A percentile compares a stretch with the other conserved stretches of the same genome.
phyloP scores from a whole-genome alignment of 2,888 invertebrate genomes.

The Odontocerum albicorne region DNA sequence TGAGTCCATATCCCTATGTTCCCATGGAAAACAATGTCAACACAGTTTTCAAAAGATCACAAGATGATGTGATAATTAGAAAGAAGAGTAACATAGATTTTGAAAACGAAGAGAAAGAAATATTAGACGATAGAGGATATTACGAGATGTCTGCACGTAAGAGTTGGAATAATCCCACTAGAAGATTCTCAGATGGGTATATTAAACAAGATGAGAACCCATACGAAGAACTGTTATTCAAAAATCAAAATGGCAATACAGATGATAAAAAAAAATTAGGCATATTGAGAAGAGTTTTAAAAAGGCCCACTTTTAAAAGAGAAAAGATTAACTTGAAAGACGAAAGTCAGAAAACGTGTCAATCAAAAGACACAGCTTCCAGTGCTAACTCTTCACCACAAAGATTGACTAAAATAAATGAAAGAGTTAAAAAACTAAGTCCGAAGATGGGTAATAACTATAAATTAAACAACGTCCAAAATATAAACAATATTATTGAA shows the following conservation, averaged over 20 bases:
- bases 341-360: neutral
- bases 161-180: neutral
- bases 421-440: slow-evolving; percentile 14
- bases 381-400: slow-evolving; percentile 1
- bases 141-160: slow-evolving; percentile 27
- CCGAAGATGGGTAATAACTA: slow-evolving; percentile 12
- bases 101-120: neutral
- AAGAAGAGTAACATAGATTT: slow-evolving; percentile 3
- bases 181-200: slow-evolving; percentile 21
- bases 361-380: neutral
- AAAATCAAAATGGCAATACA: neutral
- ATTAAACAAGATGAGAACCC: slow-evolving; percentile 23
- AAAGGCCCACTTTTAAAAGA: slow-evolving; percentile 19
- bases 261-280: slow-evolving; percentile 24
- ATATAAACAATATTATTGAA: neutral
- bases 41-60: slow-evolving; percentile 1
- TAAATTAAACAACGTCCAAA: slow-evolving; percentile 5
- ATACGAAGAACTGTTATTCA: slow-evolving; percentile 33
- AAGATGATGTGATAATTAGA: slow-evolving; percentile 13
- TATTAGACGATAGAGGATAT: slow-evolving; percentile 26
- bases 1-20: slow-evolving; percentile 50
- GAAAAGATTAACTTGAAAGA: slow-evolving; percentile 1
- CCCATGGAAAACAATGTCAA: slow-evolving; percentile 46
- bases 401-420: slow-evolving; percentile 12
- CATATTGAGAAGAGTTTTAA: slow-evolving; percentile 26